phyloP scores from a whole-genome alignment of 2,888 invertebrate genomes.

The Rhaphigaster nebulosa region DNA sequence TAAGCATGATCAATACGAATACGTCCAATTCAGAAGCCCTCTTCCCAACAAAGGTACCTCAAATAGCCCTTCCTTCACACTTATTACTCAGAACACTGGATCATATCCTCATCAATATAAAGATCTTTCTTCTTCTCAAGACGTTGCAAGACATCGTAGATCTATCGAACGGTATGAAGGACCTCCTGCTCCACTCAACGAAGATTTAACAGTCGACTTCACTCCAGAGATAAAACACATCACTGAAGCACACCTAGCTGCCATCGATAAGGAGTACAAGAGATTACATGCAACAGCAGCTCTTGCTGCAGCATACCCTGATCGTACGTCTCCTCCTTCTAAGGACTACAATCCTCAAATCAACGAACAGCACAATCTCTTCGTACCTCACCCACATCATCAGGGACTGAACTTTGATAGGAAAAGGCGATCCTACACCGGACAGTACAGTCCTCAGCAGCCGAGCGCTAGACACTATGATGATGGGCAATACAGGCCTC shows the following conservation, averaged over 20 bases:
- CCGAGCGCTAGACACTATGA: neutral
- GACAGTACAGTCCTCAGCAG: neutral
- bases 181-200: slow-evolving; percentile 4
- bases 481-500: neutral
- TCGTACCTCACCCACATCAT: neutral
- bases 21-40: neutral
- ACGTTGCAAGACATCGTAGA: slow-evolving; percentile 57
- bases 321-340: neutral
- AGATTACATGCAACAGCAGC: neutral
- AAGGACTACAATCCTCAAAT: neutral
- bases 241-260: slow-evolving; percentile 4
- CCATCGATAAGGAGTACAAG: neutral
- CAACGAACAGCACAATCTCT: neutral
- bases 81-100: neutral
- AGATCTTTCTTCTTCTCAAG: neutral
- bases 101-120: neutral
- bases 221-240: slow-evolving; percentile 59
- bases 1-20: neutral
- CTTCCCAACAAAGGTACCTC: neutral
- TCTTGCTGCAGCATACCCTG: neutral
- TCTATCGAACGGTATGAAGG: neutral
- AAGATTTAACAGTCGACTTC: slow-evolving; percentile 60
- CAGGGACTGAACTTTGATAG: neutral
- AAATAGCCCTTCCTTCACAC: neutral
- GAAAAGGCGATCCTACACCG: neutral